Evolutionary conservation across 2,888 invertebrate species (phyloP).

Genomic region (Drosophila percnosoma): DNA sequence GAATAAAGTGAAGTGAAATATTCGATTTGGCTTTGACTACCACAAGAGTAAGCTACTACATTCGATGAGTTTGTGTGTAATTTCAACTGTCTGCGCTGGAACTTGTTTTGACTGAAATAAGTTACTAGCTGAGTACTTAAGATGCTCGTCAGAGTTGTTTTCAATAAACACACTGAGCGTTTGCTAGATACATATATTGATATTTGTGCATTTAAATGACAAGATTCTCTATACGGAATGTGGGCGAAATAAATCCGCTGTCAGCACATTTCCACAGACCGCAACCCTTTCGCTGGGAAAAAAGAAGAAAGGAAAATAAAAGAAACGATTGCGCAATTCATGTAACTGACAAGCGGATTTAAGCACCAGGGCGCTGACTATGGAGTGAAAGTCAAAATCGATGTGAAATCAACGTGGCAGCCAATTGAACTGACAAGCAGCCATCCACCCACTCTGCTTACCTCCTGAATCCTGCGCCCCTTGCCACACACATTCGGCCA

Average conservation of each 20-base stretch:
- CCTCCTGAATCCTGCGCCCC: too few relatives aligned
- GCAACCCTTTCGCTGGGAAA: conserved; percentile 18
- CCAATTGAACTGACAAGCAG: conserved; percentile 53
- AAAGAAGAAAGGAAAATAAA: conserved; percentile 1
- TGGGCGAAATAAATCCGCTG: conserved; percentile 43
- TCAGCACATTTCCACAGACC: conserved; percentile 41
- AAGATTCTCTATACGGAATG: conserved; percentile 10
- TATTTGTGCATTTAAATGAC: conserved; percentile 32
- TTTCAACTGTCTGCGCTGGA: neutral
- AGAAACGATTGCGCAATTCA: conserved; percentile 4
- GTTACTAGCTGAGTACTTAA: neutral
- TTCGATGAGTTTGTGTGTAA: neutral
- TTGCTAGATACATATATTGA: conserved; percentile 5
- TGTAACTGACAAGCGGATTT: conserved; percentile 46
- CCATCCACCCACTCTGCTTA: neutral
- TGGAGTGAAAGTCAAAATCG: conserved; percentile 54
- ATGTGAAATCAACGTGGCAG: conserved; percentile 62
- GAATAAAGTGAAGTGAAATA: neutral
- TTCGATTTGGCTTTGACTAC: neutral
- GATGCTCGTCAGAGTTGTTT: conserved; percentile 17
- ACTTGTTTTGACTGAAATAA: conserved; percentile 4
- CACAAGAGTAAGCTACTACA: neutral
- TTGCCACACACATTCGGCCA: neutral
- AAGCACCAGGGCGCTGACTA: conserved; percentile 12
- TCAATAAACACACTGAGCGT: conserved; percentile 4